Conservation (phyloP, 1,140 invertebrate genomes). For the Amyelois transitella region DNA sequence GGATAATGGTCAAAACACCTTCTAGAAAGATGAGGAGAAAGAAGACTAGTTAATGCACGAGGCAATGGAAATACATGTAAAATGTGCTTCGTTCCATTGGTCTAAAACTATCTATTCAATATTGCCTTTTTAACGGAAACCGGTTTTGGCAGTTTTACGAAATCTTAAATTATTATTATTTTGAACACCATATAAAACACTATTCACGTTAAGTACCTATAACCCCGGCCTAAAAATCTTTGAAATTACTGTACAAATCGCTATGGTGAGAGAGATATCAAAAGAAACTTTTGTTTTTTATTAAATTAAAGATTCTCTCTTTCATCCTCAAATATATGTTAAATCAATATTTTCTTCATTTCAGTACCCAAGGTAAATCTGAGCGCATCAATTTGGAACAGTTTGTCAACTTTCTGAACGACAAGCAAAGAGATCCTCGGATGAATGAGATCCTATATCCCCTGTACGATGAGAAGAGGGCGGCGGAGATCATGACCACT, state of each 20-base stretch:
- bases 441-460: constrained; percentile 99
- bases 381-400: constrained; percentile 91
- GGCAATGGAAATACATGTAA: too few relatives aligned
- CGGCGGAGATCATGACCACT: constrained; percentile 93
- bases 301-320: neutral
- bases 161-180: too few relatives aligned
- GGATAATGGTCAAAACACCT: too few relatives aligned
- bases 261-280: neutral
- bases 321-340: neutral
- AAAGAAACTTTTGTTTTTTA: neutral
- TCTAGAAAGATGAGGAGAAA: too few relatives aligned
- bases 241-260: neutral
- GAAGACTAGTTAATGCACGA: too few relatives aligned
- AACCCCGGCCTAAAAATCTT: too few relatives aligned
- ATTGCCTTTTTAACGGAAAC: too few relatives aligned
- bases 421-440: constrained; percentile 98
- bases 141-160: too few relatives aligned
- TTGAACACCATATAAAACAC: too few relatives aligned
- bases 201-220: too few relatives aligned
- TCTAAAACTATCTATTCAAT: too few relatives aligned
- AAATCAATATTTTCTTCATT: constrained; percentile 13
- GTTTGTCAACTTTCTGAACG: constrained; percentile 96
- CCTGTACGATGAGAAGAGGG: constrained; percentile 95
- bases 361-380: constrained; percentile 91
- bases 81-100: too few relatives aligned